Conservation (phyloP, 1,140 invertebrate genomes). For the Euwallacea similis region DNA sequence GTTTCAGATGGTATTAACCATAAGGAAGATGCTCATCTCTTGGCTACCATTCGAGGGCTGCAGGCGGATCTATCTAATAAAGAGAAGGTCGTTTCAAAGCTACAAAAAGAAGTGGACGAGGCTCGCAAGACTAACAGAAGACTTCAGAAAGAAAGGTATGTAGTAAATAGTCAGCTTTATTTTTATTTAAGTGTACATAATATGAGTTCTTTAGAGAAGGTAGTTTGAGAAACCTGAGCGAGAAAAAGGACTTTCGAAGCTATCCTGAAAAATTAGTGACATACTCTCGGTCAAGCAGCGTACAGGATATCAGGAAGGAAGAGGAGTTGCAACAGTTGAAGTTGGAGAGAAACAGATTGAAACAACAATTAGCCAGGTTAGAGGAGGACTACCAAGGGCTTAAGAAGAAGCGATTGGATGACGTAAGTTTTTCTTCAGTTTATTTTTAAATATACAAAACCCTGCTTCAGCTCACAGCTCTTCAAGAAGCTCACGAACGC, state of each 20-base stretch:
- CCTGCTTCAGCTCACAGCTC: slow-evolving; percentile 63
- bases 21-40: slow-evolving; percentile 73
- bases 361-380: slow-evolving; percentile 54
- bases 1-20: slow-evolving; percentile 29
- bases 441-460: neutral
- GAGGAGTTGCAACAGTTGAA: slow-evolving; percentile 63
- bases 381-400: slow-evolving; percentile 68
- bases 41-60: slow-evolving; percentile 76
- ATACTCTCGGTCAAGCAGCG: slow-evolving; percentile 56
- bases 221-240: slow-evolving; percentile 54
- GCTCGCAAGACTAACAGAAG: slow-evolving; percentile 71
- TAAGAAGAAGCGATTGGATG: slow-evolving; percentile 74
- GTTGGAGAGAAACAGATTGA: slow-evolving; percentile 63
- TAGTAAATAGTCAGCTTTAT: too few species aligned
- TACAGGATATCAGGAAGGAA: slow-evolving; percentile 52
- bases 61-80: slow-evolving; percentile 72
- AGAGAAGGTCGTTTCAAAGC: slow-evolving; percentile 68
- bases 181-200: neutral
- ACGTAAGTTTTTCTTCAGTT: slow-evolving; percentile 59
- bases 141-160: slow-evolving; percentile 68
- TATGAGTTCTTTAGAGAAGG: slow-evolving; percentile 55
- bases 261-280: slow-evolving; percentile 47
- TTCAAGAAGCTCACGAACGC: slow-evolving; percentile 76
- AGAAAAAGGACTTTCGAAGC: slow-evolving; percentile 49
- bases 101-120: slow-evolving; percentile 74